Conservation (phyloP, 2,113 vertebrate species). For the Pterocles burchelli region DNA sequence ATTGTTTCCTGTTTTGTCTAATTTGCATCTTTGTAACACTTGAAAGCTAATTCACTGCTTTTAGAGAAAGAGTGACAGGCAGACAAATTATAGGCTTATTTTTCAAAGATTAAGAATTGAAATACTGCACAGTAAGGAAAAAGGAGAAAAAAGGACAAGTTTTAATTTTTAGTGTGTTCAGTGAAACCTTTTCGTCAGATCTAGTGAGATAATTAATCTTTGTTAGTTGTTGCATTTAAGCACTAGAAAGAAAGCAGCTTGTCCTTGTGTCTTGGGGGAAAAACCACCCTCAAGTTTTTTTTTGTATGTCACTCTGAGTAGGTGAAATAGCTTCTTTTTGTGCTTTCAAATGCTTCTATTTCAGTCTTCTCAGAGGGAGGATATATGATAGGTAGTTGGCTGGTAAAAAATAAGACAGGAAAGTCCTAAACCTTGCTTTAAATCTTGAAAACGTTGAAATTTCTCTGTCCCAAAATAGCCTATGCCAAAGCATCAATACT, state of each 20-base stretch:
- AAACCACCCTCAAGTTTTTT: background rate
- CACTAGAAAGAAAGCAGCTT: background rate
- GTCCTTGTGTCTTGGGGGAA: background rate
- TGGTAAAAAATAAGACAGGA: background rate
- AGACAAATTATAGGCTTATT: background rate
- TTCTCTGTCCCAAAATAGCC: background rate
- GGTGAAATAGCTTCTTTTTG: background rate
- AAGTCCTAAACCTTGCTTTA: background rate
- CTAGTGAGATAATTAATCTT: background rate
- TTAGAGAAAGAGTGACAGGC: background rate
- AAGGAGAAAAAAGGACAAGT: background rate
- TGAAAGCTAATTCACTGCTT: background rate
- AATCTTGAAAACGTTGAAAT: background rate
- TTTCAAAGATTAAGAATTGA: background rate
- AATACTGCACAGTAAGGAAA: background rate
- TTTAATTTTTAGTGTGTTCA: background rate
- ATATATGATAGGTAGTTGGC: background rate
- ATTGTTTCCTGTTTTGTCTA: background rate
- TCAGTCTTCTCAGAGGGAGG: background rate
- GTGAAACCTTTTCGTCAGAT: background rate
- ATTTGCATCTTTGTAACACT: background rate
- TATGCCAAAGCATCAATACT: background rate
- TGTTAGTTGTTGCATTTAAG: background rate
- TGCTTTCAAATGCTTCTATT: background rate
- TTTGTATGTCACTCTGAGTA: background rate